Conservation (phyloP, 2,888 invertebrate species). For the Drepanosiphum platanoidis region DNA sequence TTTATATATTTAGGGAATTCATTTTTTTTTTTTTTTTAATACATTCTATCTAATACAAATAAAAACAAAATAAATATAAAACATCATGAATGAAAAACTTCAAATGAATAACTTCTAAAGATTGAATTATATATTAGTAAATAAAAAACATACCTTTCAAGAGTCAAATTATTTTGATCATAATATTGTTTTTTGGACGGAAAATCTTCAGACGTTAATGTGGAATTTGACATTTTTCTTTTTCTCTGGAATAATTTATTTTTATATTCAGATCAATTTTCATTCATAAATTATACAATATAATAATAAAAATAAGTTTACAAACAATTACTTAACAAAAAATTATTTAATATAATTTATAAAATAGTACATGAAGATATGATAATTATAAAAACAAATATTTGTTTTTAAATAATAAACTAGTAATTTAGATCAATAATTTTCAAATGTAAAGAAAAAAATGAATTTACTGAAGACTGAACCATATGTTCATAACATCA, state of each 20-base stretch:
- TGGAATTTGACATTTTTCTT: constrained; percentile 58
- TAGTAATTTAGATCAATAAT: too few species aligned
- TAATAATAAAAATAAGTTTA: neutral
- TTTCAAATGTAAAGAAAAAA: too few species aligned
- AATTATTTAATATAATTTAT: neutral
- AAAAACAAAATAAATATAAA: neutral
- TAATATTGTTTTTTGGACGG: constrained; percentile 62
- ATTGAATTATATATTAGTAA: too few species aligned
- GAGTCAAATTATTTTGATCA: constrained; percentile 59
- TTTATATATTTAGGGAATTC: too few species aligned
- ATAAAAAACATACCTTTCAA: constrained; percentile 53
- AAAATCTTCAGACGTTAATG: constrained; percentile 59
- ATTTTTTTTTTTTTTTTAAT: too few species aligned
- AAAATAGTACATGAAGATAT: neutral
- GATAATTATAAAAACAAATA: neutral
- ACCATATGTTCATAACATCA: too few species aligned
- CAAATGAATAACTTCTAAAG: too few species aligned
- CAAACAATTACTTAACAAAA: neutral
- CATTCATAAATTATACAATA: neutral
- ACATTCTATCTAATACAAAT: neutral
- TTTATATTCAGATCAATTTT: too few species aligned
- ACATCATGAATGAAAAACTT: too few species aligned
- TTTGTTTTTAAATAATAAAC: constrained; percentile 6
- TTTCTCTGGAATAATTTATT: constrained; percentile 52
- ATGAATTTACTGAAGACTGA: too few species aligned